phyloP scores from a whole-genome alignment of 2,888 invertebrate species.

The Hyposoter dolosus region DNA sequence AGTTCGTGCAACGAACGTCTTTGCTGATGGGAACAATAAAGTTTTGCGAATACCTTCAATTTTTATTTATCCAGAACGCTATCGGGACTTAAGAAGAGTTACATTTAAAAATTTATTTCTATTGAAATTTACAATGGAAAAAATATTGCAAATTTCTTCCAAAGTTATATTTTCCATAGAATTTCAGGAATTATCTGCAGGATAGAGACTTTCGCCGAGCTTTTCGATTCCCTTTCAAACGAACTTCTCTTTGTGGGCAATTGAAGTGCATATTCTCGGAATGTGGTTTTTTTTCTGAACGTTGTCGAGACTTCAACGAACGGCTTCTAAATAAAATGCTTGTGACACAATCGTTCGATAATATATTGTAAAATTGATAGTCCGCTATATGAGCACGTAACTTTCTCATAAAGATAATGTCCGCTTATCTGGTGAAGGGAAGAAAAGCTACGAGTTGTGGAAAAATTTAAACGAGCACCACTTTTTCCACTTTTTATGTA shows the following conservation, averaged over 20 bases:
- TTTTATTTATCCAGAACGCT: background rate
- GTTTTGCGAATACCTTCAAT: background rate
- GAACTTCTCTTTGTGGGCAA: background rate
- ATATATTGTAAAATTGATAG: conserved; percentile 34
- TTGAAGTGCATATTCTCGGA: background rate
- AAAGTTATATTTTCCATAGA: background rate
- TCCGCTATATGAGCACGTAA: conserved; percentile 7
- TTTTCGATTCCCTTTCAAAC: background rate
- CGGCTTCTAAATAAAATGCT: conserved; percentile 13
- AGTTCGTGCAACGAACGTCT: background rate
- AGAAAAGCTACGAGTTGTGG: conserved; percentile 27
- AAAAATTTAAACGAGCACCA: conserved; percentile 48
- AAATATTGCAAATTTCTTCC: background rate
- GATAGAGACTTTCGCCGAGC: background rate
- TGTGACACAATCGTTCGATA: conserved; percentile 23
- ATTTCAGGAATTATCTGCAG: background rate
- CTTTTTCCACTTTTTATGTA: conserved; percentile 58
- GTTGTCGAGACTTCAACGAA: background rate
- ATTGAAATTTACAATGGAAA: background rate
- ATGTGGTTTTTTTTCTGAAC: background rate
- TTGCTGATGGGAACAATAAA: background rate
- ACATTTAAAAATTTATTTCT: background rate
- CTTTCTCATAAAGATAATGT: conserved; percentile 47
- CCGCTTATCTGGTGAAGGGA: conserved; percentile 55
- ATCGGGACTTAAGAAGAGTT: background rate